Evolutionary conservation across 2,113 vertebrate genomes (phyloP).

Genomic region (Trematocara nigrifrons): DNA sequence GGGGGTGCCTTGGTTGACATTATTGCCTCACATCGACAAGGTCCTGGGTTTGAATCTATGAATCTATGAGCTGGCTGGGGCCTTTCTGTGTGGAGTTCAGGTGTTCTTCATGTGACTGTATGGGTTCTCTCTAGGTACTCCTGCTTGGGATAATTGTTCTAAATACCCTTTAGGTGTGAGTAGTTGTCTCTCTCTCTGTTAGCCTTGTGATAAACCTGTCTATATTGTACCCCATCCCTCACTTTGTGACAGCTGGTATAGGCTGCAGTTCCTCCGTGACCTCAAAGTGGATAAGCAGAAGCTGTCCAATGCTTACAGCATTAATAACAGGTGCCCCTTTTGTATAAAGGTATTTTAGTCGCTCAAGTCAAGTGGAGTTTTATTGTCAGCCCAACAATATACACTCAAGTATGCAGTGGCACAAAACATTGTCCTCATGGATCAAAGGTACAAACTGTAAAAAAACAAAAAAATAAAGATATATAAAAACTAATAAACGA

Average conservation of each 20-base stretch:
- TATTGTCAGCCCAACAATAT: not conserved
- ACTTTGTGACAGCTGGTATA: not conserved
- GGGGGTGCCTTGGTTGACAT: not conserved
- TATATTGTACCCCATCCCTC: not conserved
- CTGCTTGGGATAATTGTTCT: not conserved
- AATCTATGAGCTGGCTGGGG: not conserved
- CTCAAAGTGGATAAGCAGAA: not conserved
- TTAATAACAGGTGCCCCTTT: not conserved
- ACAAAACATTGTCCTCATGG: not conserved
- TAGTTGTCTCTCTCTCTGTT: not conserved
- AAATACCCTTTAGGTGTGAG: not conserved
- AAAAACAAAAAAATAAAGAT: rapidly evolving
- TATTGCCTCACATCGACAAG: not conserved
- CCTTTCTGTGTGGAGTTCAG: not conserved
- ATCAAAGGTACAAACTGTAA: not conserved
- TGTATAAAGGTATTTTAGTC: not conserved
- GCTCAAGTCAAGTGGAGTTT: not conserved
- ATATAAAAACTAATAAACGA: not conserved
- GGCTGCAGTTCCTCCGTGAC: not conserved
- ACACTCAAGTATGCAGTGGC: not conserved
- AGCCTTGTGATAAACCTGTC: not conserved
- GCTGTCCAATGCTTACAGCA: rapidly evolving
- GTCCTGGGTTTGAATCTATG: not conserved
- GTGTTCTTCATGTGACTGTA: not conserved
- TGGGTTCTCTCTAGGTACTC: not conserved